Conservation (phyloP, 2,797 vertebrate genomes). For the Parauchenoglanis punctatus region DNA sequence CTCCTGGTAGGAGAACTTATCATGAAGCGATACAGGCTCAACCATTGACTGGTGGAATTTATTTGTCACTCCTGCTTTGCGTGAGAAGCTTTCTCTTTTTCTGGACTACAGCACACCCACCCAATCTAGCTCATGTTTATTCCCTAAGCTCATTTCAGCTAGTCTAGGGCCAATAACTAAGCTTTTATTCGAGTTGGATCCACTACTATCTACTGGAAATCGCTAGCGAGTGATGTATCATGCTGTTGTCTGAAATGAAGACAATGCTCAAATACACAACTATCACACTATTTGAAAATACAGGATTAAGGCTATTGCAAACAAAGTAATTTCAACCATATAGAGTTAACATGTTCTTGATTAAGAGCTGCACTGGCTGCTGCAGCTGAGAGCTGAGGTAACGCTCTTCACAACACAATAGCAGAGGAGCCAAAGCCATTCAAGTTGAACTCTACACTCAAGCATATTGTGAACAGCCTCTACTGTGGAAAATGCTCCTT, state of each 20-base stretch:
- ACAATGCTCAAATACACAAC: not conserved
- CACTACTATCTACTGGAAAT: slow-evolving; percentile 17
- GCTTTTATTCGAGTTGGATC: slow-evolving; percentile 15
- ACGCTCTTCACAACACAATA: slow-evolving; percentile 48
- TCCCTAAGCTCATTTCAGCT: slow-evolving; percentile 18
- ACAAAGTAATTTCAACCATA: slow-evolving; percentile 10
- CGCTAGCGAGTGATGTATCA: slow-evolving; percentile 8
- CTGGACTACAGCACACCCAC: slow-evolving; percentile 8
- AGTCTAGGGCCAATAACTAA: not conserved
- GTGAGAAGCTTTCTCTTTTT: slow-evolving; percentile 29
- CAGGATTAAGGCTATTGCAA: slow-evolving; percentile 12
- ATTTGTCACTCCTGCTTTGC: slow-evolving; percentile 26
- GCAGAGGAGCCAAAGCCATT: slow-evolving; percentile 45
- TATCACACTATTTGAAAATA: slow-evolving; percentile 10
- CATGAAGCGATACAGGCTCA: not conserved
- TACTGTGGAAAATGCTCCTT: slow-evolving; percentile 51
- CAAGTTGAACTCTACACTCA: slow-evolving; percentile 22
- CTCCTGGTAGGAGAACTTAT: not conserved
- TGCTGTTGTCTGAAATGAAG: slow-evolving; percentile 3
- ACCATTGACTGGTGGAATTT: not conserved
- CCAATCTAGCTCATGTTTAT: slow-evolving; percentile 28
- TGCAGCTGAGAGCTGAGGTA: slow-evolving; percentile 41
- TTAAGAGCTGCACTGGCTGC: slow-evolving; percentile 21
- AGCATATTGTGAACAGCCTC: slow-evolving; percentile 45
- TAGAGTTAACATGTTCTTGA: slow-evolving; percentile 26